Percentiles rank a stretch among this genome's conserved stretches.
These are phyloP conservation scores for Lophotis ruficrista DNA, from an alignment of 2,113 vertebrate species.

Conservation along the genomic window DNA sequence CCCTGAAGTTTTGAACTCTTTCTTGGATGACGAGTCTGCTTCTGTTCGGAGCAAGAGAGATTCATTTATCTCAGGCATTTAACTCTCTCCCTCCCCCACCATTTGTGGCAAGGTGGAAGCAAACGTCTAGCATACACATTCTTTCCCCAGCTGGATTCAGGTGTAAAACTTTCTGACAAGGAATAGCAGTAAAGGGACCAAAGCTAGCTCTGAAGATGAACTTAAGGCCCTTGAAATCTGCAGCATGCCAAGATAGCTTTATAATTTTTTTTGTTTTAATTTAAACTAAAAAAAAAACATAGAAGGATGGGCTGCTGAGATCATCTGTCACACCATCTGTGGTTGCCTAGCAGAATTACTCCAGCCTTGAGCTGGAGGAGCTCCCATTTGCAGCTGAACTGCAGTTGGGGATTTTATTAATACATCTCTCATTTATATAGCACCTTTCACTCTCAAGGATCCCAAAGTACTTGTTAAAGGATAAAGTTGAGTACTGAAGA, in stretches of 20 bases:
- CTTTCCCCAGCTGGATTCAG: slow-evolving; percentile 56
- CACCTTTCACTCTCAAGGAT: slow-evolving; percentile 67
- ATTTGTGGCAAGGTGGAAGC: slow-evolving; percentile 63
- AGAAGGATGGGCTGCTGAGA: slow-evolving; percentile 66
- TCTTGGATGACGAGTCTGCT: neutral
- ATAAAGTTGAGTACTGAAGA: slow-evolving; percentile 40
- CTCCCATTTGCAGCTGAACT: slow-evolving; percentile 62
- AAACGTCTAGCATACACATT: slow-evolving; percentile 61
- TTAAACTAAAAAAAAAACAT: slow-evolving; percentile 67
- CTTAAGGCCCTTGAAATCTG: slow-evolving; percentile 66
- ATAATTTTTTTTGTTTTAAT: slow-evolving; percentile 66
- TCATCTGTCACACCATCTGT: slow-evolving; percentile 77
- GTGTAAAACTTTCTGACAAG: slow-evolving; percentile 73
- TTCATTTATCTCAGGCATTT: slow-evolving; percentile 1
- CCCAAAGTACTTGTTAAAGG: slow-evolving; percentile 63
- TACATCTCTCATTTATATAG: slow-evolving; percentile 72
- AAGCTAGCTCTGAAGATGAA: slow-evolving; percentile 60
- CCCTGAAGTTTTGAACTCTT: neutral
- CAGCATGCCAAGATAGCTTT: slow-evolving; percentile 54
- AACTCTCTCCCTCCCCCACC: slow-evolving; percentile 13
- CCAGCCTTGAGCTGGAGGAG: slow-evolving; percentile 62
- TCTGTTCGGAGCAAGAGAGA: neutral
- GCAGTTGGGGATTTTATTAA: slow-evolving; percentile 68
- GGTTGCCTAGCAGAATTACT: slow-evolving; percentile 66
- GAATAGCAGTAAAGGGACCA: slow-evolving; percentile 65